Base-by-base conservation (phyloP, 2,113 vertebrate species). In the Lycaon pictus region DNA sequence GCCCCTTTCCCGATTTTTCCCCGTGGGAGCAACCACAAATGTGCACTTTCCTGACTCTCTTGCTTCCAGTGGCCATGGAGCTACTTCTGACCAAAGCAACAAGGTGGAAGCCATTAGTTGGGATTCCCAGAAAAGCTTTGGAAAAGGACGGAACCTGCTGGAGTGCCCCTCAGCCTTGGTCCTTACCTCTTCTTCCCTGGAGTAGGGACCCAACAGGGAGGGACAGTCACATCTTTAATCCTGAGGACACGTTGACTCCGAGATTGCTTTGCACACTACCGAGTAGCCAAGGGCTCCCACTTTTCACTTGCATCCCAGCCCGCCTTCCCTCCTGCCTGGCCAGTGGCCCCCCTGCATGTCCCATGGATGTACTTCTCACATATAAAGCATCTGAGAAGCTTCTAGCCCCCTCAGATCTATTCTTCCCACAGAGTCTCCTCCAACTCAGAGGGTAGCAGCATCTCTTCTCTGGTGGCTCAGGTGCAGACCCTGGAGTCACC, bases 181-280 rank as follows among this genome's bases (percentile, higher is more conserved):
- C 10, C 69, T 32, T 43, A 37, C 56, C 5, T 56, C 76, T 8
- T 23, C 12, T 53, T 11, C 6, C 32, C 22, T 7, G 56, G 76
- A 55, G 29, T 55, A 19, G 58, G 35, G 81, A 62, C 15, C 15
- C 23, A 2, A 5, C 5, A 23, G 6, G 35, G 58, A 62, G 58
- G 16, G 58, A 43, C 23, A 3, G 23, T 43, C 35, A 9, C 58
- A 7, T 20, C 35, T 7, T 81, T 62, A 27, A 29, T 58, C 23
- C 80, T 3, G 9, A 17, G 23, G 58, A 62, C 4, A 2, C 15
- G 8, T 2, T 29, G 58, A 37, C 23, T 5, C 9, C 0, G 35
- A 25, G 43, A 63, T 11, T 29, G 37, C 71, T 13, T 51, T 11
- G 43, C 11, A 4, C 58, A 25, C 15, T 51, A 17, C 10, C 69